phyloP scores from a whole-genome alignment of 1,140 invertebrate genomes.

The Colletes gigas region DNA sequence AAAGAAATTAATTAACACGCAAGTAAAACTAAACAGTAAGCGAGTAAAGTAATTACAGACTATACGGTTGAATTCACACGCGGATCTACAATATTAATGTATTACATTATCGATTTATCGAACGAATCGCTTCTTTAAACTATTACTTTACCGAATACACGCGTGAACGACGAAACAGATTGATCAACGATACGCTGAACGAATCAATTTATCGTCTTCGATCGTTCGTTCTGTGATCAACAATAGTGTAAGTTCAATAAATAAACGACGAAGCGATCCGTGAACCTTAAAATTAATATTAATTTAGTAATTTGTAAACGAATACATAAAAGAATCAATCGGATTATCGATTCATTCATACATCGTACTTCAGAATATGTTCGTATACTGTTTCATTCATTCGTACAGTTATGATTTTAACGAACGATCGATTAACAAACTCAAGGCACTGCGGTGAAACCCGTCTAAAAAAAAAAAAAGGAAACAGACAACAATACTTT shows the following conservation, averaged over 20 bases:
- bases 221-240: not conserved
- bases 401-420: not conserved
- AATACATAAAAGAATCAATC: constrained; percentile 36
- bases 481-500: not conserved
- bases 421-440: not conserved
- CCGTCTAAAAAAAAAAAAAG: not conserved
- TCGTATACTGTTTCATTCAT: not conserved
- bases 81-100: not conserved
- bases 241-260: not conserved
- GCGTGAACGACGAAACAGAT: not conserved
- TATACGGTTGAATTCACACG: not conserved
- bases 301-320: not conserved
- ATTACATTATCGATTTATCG: not conserved
- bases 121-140: not conserved
- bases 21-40: not conserved
- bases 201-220: not conserved
- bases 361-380: not conserved
- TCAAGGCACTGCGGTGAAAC: constrained; percentile 16
- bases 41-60: not conserved
- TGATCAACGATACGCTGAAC: too few relatives aligned
- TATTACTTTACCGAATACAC: not conserved
- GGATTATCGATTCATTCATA: constrained; percentile 8
- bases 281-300: constrained; percentile 3
- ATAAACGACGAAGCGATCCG: not conserved
- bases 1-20: constrained; percentile 12